Evolutionary conservation across 2,888 invertebrate genomes (phyloP).

Genomic region (Rhagonycha lutea): DNA sequence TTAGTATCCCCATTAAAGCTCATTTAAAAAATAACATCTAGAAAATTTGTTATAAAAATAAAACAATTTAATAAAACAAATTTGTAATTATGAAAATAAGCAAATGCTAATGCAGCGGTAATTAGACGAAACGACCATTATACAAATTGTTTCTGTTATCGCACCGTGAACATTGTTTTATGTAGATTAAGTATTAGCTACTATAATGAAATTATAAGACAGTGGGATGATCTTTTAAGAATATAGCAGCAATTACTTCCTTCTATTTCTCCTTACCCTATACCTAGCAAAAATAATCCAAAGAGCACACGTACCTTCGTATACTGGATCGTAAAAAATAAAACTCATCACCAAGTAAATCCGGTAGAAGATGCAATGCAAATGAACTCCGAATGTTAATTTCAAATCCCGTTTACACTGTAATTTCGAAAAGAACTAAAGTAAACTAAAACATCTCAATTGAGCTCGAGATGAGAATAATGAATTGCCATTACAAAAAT

Average conservation of each 20-base stretch:
- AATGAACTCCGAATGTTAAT: constrained; percentile 45
- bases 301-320: constrained; percentile 28
- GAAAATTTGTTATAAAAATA: background rate
- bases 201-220: constrained; percentile 43
- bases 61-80: constrained; percentile 13
- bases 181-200: constrained; percentile 42
- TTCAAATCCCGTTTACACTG: constrained; percentile 33
- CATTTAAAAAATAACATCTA: background rate
- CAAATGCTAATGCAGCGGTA: constrained; percentile 16
- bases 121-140: constrained; percentile 27
- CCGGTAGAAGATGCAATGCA: constrained; percentile 43
- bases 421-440: constrained; percentile 24
- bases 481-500: background rate
- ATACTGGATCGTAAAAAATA: constrained; percentile 43
- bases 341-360: constrained; percentile 45
- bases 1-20: background rate
- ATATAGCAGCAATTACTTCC: constrained; percentile 30
- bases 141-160: constrained; percentile 30
- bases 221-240: constrained; percentile 34
- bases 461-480: background rate
- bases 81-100: constrained; percentile 21
- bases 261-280: constrained; percentile 25
- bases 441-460: background rate
- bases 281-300: constrained; percentile 23
- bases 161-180: constrained; percentile 32